Base-by-base conservation (phyloP, 2,888 invertebrate species). In the Ganaspis brasiliensis region DNA sequence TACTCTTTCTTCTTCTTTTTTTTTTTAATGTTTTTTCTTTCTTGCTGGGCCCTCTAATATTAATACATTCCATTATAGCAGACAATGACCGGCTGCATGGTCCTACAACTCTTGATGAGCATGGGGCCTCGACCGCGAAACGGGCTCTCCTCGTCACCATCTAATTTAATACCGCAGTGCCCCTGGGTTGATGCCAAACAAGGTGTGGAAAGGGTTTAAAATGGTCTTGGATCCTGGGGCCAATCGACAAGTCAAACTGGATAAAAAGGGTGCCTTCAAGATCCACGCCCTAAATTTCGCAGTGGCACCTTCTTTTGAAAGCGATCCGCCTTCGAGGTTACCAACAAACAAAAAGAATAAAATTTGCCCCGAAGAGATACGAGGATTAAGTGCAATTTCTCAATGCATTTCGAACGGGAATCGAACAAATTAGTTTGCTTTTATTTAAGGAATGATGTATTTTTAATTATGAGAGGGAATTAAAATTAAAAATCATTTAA, bases 31-130 rank as follows among this genome's bases (percentile, higher is more conserved):
- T 78, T 79, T 72, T 76, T 73, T 70, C 75, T 76, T 82, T 77
- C 75, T 40, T 1, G 21, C 73, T 75, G 81, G 77, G 83, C 85
- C 82, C 88, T 90, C 87, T 85, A 88, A 90, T 90, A 90, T 90
- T 90, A 90, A 90, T 90, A 90, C 89, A 90, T 90, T 90, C 90
- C 90, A 90, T 90, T 90, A 90, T 89, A 88, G 88, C 87, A 87
- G 88, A 90, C 90, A 90, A 90, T 90, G 89, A 89, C 89, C 87
- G 89, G 86, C 87, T 88, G 88, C 89, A 90, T 89, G 89, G 88
- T 87, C 88, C 88, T 89, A 86, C 85, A 84, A 86, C 87, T 87
- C 87, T 87, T 88, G 89, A 89, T 90, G 89, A 90, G 89, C 89
- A 88, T 79, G 83, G 87, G 86, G 85, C 83, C 83, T 83, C 84